Evolutionary conservation across 2,888 invertebrate species (phyloP).

Genomic region (Drosophila lutescens): DNA sequence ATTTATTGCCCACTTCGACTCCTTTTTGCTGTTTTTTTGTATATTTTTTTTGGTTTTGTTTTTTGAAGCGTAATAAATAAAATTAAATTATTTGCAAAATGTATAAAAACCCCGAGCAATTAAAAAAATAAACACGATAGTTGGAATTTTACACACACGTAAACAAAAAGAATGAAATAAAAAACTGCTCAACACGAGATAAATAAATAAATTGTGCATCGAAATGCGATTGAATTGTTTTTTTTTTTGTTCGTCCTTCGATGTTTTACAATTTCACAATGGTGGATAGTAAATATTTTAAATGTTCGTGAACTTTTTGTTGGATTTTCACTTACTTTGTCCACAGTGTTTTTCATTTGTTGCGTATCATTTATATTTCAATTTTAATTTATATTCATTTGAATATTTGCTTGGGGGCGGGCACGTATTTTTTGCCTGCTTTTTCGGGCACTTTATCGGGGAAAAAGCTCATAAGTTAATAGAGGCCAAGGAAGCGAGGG

Average conservation of each 20-base stretch:
- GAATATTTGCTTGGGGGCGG: slow-evolving; percentile 33
- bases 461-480: slow-evolving; percentile 45
- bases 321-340: slow-evolving; percentile 12
- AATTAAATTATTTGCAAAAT: slow-evolving; percentile 71
- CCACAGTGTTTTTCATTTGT: slow-evolving; percentile 30
- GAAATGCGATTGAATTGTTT: slow-evolving; percentile 59
- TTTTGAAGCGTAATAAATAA: slow-evolving; percentile 66
- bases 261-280: slow-evolving; percentile 73
- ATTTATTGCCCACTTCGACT: slow-evolving; percentile 58
- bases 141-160: slow-evolving; percentile 51
- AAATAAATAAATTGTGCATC: slow-evolving; percentile 63
- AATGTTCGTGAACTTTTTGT: slow-evolving; percentile 40
- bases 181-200: slow-evolving; percentile 51
- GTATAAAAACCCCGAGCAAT: slow-evolving; percentile 64
- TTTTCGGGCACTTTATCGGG: slow-evolving; percentile 19
- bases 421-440: not conserved
- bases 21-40: slow-evolving; percentile 35
- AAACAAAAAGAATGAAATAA: slow-evolving; percentile 22
- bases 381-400: slow-evolving; percentile 74
- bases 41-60: slow-evolving; percentile 24
- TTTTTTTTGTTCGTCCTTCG: slow-evolving; percentile 47
- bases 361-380: slow-evolving; percentile 70
- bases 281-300: slow-evolving; percentile 70
- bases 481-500: slow-evolving; percentile 14
- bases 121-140: slow-evolving; percentile 75